Conservation (phyloP, 2,797 vertebrate genomes). For the Sebastes reedi region DNA sequence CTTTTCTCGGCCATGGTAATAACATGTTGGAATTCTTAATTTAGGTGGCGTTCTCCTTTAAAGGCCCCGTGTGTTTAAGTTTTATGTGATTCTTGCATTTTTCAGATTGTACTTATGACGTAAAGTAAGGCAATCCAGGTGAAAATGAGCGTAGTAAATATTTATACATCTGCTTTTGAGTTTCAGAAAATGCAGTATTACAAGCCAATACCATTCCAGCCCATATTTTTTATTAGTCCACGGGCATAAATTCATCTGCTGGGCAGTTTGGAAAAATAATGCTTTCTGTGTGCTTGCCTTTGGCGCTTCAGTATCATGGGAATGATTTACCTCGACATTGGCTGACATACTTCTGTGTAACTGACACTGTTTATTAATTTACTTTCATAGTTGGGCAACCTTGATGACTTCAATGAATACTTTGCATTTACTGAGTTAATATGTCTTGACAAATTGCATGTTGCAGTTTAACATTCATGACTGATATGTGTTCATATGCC, state of each 20-base stretch:
- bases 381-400: slow-evolving; percentile 51
- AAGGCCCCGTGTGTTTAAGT: neutral
- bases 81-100: neutral
- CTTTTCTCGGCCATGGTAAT: neutral
- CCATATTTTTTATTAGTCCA: slow-evolving; percentile 62
- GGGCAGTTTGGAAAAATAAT: slow-evolving; percentile 69
- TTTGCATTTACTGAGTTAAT: slow-evolving; percentile 38
- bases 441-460: slow-evolving; percentile 60
- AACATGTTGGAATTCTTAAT: neutral
- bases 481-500: slow-evolving; percentile 54
- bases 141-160: neutral
- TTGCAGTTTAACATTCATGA: slow-evolving; percentile 54
- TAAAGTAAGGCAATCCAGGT: neutral
- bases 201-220: slow-evolving; percentile 65
- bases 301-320: slow-evolving; percentile 67
- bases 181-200: slow-evolving; percentile 69
- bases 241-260: slow-evolving; percentile 70
- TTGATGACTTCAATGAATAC: slow-evolving; percentile 37
- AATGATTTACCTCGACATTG: slow-evolving; percentile 68
- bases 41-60: neutral
- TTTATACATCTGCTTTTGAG: slow-evolving; percentile 81
- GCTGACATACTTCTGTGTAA: slow-evolving; percentile 59
- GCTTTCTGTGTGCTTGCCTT: slow-evolving; percentile 78
- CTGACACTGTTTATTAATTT: slow-evolving; percentile 44
- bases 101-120: neutral